phyloP scores from a whole-genome alignment of 2,113 vertebrate genomes.

The Myxocyprinus asiaticus region DNA sequence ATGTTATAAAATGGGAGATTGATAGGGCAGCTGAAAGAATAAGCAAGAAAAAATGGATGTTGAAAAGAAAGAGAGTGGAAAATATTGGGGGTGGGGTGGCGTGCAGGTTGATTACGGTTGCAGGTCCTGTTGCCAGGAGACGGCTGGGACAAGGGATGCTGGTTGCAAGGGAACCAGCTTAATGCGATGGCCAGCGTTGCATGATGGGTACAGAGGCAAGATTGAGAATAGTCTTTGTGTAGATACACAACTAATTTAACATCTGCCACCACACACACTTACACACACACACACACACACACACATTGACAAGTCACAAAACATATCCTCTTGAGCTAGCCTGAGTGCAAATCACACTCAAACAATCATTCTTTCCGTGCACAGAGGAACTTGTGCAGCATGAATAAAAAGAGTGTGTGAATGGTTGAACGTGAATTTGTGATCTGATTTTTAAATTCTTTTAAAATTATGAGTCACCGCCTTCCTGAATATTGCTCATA shows the following conservation, averaged over 20 bases:
- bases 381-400: not conserved
- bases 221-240: slow-evolving; percentile 70
- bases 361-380: slow-evolving; percentile 36
- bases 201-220: slow-evolving; percentile 70
- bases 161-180: slow-evolving; percentile 76
- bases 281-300: slow-evolving; percentile 31
- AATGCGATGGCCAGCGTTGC: slow-evolving; percentile 75
- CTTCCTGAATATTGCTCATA: slow-evolving; percentile 18
- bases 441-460: slow-evolving; percentile 27
- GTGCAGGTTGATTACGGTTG: slow-evolving; percentile 77
- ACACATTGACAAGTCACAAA: slow-evolving; percentile 18
- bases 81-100: slow-evolving; percentile 61
- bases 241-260: slow-evolving; percentile 27
- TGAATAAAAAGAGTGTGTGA: slow-evolving; percentile 5
- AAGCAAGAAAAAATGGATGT: slow-evolving; percentile 48
- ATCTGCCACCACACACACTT: slow-evolving; percentile 14
- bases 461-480: slow-evolving; percentile 31
- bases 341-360: slow-evolving; percentile 17
- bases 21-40: slow-evolving; percentile 33
- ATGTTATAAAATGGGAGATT: slow-evolving; percentile 51
- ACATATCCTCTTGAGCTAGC: slow-evolving; percentile 18
- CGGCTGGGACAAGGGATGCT: slow-evolving; percentile 75
- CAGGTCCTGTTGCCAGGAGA: slow-evolving; percentile 80
- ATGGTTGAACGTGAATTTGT: not conserved
- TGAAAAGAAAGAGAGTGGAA: slow-evolving; percentile 49